A percentile compares a stretch with the other conserved stretches of the same genome.
Evolutionary conservation across 2,888 invertebrate species (phyloP).

Genomic region (Drosophila stalkeri): DNA sequence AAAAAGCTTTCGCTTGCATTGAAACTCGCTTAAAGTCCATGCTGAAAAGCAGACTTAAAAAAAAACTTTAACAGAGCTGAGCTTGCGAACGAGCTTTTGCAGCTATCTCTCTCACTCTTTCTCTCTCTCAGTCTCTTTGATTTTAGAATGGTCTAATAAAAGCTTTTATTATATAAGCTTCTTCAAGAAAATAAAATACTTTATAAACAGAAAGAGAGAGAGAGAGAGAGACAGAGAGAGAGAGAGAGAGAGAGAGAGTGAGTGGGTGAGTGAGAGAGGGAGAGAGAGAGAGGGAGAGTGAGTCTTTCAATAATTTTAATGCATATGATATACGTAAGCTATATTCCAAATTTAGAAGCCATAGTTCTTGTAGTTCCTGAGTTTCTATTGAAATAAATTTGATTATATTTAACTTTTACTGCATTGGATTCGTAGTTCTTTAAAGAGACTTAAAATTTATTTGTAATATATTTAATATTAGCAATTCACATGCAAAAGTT

Average conservation of each 20-base stretch:
- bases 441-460: too few relatives aligned
- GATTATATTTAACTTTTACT: too few relatives aligned
- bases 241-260: too few relatives aligned
- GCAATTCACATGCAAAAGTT: too few relatives aligned
- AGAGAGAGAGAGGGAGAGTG: too few relatives aligned
- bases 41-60: slow-evolving; percentile 18
- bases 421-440: too few relatives aligned
- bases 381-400: neutral
- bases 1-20: neutral
- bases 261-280: too few relatives aligned
- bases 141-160: neutral
- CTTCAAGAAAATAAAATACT: neutral
- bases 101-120: neutral
- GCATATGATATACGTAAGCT: neutral
- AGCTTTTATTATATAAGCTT: neutral
- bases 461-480: too few relatives aligned
- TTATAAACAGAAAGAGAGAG: neutral
- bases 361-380: neutral
- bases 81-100: neutral
- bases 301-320: neutral
- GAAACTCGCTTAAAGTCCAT: neutral
- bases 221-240: too few relatives aligned
- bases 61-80: neutral
- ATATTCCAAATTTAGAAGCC: neutral
- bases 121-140: neutral